These are phyloP conservation scores for Neodiprion lecontei DNA, from an alignment of 1,140 invertebrate genomes.

Conservation along the genomic window DNA sequence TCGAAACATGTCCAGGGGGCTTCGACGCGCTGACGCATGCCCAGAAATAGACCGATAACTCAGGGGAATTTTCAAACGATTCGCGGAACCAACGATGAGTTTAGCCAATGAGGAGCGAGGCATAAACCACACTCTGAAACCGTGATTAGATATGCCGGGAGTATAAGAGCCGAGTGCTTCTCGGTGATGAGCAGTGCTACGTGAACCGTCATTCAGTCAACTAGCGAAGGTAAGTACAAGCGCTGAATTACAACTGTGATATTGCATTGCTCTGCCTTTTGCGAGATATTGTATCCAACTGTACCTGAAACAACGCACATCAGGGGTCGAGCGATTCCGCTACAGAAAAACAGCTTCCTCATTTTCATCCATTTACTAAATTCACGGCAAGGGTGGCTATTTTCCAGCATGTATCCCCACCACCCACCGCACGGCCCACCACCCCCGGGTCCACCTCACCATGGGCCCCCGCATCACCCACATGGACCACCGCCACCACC, in stretches of 20 bases:
- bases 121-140: neutral
- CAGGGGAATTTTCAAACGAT: neutral
- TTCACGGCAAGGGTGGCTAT: neutral
- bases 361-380: too few species aligned
- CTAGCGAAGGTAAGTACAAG: neutral
- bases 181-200: neutral
- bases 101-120: neutral
- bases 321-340: neutral
- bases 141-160: constrained; percentile 1
- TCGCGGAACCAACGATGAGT: neutral
- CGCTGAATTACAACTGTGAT: neutral
- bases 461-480: constrained; percentile 6
- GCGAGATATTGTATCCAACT: neutral
- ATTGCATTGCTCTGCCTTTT: too few species aligned
- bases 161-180: neutral
- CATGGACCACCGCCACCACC: neutral
- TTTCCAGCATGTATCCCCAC: constrained; percentile 10
- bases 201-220: neutral
- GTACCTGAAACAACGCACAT: neutral
- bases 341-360: neutral
- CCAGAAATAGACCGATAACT: constrained; percentile 1
- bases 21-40: neutral
- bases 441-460: neutral
- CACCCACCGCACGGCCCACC: constrained; percentile 8
- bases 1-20: neutral